Evolutionary conservation across 2,888 invertebrate species (phyloP).

Genomic region (Chrysolina americana): DNA sequence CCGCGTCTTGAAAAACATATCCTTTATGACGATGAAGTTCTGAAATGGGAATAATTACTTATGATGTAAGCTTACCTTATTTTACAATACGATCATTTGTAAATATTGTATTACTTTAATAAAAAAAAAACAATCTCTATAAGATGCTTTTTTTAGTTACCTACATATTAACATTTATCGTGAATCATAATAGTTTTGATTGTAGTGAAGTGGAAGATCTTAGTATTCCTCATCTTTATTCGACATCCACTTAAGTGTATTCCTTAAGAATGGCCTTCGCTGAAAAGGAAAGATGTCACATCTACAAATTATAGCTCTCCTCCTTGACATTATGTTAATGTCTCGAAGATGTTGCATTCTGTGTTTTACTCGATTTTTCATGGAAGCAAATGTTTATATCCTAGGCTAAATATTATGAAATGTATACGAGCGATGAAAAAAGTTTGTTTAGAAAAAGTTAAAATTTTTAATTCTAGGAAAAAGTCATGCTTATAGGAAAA

Average conservation of each 20-base stretch:
- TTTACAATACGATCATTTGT: too few relatives aligned
- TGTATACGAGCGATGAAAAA: neutral
- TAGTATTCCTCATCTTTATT: conserved; percentile 32
- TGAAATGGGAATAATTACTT: too few relatives aligned
- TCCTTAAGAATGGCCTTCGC: conserved; percentile 49
- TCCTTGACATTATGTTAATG: conserved; percentile 52
- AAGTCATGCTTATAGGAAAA: too few relatives aligned
- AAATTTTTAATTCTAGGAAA: too few relatives aligned
- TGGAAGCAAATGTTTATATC: neutral
- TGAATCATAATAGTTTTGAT: neutral
- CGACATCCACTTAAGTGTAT: conserved; percentile 34
- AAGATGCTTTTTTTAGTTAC: too few relatives aligned
- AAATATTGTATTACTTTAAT: too few relatives aligned
- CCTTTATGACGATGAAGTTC: too few relatives aligned
- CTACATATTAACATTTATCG: too few relatives aligned
- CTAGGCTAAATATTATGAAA: neutral
- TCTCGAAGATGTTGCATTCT: conserved; percentile 38
- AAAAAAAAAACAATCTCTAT: too few relatives aligned
- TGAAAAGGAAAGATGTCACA: conserved; percentile 47
- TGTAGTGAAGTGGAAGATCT: neutral
- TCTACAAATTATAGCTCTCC: conserved; percentile 41
- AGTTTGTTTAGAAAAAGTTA: neutral
- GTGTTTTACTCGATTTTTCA: conserved; percentile 17
- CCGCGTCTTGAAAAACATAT: too few relatives aligned
- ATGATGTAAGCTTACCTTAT: too few relatives aligned